A percentile compares a stretch with the other conserved stretches of the same genome.
Evolutionary conservation across 2,888 invertebrate genomes (phyloP).

Genomic region (Physocephala rufipes): DNA sequence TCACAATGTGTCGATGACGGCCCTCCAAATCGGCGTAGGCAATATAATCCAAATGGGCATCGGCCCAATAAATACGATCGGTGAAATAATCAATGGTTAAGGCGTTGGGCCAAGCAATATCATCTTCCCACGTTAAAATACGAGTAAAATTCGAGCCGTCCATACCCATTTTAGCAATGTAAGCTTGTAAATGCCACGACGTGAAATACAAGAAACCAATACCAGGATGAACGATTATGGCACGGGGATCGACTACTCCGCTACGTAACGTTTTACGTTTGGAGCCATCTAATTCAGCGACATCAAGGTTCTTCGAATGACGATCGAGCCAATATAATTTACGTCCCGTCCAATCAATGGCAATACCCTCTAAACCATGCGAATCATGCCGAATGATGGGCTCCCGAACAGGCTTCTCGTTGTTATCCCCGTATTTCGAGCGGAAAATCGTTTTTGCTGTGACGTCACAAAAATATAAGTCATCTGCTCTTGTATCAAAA

Average conservation of each 20-base stretch:
- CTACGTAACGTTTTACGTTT: slow-evolving; percentile 88
- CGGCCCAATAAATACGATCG: slow-evolving; percentile 95
- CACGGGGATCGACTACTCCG: slow-evolving; percentile 92
- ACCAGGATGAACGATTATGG: slow-evolving; percentile 93
- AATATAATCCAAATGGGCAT: slow-evolving; percentile 97
- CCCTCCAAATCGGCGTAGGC: slow-evolving; percentile 95
- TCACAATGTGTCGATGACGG: slow-evolving; percentile 80
- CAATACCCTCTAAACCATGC: slow-evolving; percentile 96
- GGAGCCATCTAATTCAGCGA: slow-evolving; percentile 91
- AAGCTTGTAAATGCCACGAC: slow-evolving; percentile 95
- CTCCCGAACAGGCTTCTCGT: slow-evolving; percentile 75
- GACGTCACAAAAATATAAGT: slow-evolving; percentile 95
- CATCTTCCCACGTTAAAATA: slow-evolving; percentile 90
- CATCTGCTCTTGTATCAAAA: slow-evolving; percentile 84
- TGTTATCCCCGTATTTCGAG: slow-evolving; percentile 69
- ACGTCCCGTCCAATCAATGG: slow-evolving; percentile 95
- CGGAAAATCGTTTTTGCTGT: slow-evolving; percentile 93
- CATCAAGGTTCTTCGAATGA: slow-evolving; percentile 93
- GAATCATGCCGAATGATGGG: slow-evolving; percentile 91
- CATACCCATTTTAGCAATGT: slow-evolving; percentile 96
- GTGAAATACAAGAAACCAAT: slow-evolving; percentile 93
- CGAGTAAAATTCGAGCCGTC: slow-evolving; percentile 91
- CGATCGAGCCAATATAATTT: slow-evolving; percentile 98
- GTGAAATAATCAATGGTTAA: slow-evolving; percentile 96
- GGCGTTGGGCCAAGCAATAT: slow-evolving; percentile 99